Conservation (phyloP, 2,113 vertebrate genomes). For the Sapayoa aenigma region DNA sequence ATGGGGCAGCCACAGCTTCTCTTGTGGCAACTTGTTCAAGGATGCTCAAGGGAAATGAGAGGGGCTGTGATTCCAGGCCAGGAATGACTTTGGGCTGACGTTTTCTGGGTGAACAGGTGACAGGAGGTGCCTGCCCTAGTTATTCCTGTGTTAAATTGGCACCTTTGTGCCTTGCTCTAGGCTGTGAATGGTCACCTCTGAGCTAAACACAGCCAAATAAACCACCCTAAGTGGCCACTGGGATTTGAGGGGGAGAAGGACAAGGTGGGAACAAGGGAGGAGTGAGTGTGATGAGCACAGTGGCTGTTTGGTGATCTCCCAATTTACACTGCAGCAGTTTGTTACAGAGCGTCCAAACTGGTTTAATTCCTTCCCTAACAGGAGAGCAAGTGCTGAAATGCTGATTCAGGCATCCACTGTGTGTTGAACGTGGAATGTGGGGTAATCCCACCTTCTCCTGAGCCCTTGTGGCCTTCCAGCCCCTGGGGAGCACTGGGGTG, state of each 20-base stretch:
- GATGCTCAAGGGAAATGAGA: background rate
- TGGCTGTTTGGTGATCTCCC: too few species aligned
- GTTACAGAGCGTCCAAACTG: background rate
- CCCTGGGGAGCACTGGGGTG: background rate
- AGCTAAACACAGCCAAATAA: background rate
- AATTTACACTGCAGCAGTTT: background rate
- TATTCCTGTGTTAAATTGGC: background rate
- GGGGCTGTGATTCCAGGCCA: background rate
- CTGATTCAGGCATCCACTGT: background rate
- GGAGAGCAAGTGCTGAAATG: background rate
- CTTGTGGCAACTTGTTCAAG: too few species aligned
- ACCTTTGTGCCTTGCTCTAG: background rate
- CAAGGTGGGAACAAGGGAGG: background rate
- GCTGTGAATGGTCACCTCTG: background rate
- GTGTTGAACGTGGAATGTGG: background rate
- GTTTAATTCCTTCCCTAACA: background rate
- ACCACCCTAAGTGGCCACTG: background rate
- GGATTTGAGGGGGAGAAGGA: background rate
- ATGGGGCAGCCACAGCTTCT: background rate
- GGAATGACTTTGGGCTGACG: background rate
- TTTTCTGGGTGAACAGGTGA: background rate
- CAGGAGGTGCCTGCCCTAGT: background rate
- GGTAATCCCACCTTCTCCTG: background rate
- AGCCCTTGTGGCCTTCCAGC: background rate
- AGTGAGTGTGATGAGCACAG: background rate